These are phyloP conservation scores for Babyrousa celebensis DNA, from an alignment of 2,797 vertebrate genomes.

Conservation along the genomic window DNA sequence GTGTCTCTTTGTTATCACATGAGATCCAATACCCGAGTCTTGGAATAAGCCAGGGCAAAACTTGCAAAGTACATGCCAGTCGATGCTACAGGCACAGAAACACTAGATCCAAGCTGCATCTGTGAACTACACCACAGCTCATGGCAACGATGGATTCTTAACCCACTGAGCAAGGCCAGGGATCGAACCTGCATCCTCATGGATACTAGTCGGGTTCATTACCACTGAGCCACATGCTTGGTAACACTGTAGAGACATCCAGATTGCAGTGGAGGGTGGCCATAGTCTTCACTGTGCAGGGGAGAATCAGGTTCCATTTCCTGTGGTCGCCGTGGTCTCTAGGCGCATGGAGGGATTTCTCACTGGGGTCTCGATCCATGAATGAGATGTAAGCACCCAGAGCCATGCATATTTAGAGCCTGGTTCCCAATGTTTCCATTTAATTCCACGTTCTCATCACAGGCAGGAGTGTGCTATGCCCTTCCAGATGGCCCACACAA, in stretches of 20 bases:
- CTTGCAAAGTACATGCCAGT: background rate
- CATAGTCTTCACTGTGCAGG: background rate
- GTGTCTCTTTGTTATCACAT: background rate
- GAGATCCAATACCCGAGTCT: constrained; percentile 19
- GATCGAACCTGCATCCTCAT: too few species aligned
- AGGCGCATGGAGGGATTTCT: background rate
- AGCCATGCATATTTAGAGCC: constrained; percentile 90
- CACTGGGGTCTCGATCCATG: constrained; percentile 57
- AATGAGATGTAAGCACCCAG: constrained; percentile 83
- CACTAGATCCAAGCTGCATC: too few species aligned
- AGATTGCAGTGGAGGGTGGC: background rate
- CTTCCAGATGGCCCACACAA: constrained; percentile 93
- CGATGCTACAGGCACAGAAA: background rate
- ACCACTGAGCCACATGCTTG: background rate
- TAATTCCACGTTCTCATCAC: constrained; percentile 91
- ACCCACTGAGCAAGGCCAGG: too few species aligned
- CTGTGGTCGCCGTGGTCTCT: background rate
- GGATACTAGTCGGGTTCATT: too few species aligned
- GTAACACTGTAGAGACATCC: background rate
- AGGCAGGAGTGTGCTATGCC: constrained; percentile 86
- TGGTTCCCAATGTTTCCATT: constrained; percentile 89
- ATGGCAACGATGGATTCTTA: too few species aligned
- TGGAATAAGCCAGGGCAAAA: background rate
- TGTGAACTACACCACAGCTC: too few species aligned
- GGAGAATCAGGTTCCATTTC: background rate